Conservation (phyloP, 1,140 invertebrate species). For the Heliconius melpomene region DNA sequence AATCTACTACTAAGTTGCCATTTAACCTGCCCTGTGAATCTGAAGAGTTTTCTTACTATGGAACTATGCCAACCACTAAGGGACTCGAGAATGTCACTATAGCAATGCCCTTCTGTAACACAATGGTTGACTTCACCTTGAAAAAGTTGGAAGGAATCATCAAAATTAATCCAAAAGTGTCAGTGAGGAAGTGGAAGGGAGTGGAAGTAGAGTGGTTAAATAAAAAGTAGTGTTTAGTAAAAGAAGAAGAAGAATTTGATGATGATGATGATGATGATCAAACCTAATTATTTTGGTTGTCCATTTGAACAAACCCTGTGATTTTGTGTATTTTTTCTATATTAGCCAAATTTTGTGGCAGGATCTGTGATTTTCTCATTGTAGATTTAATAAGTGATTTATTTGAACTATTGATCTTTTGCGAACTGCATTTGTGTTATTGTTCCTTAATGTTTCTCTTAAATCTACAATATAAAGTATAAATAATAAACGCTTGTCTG, state of each 20-base stretch:
- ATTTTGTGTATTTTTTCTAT: conserved; percentile 6
- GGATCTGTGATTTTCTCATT: conserved; percentile 9
- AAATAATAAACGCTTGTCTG: background rate
- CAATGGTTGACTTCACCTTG: conserved; percentile 48
- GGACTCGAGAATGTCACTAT: conserved; percentile 50
- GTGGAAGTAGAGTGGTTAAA: conserved; percentile 9
- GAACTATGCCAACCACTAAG: conserved; percentile 44
- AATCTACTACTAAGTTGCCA: conserved; percentile 67
- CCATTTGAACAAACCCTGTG: background rate
- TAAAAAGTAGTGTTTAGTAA: background rate
- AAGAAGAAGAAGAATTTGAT: background rate
- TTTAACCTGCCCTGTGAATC: conserved; percentile 25
- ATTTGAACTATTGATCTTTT: background rate
- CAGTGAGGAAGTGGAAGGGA: conserved; percentile 47
- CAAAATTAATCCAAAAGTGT: conserved; percentile 52
- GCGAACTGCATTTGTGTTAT: background rate
- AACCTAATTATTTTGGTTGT: background rate
- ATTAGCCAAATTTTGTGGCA: conserved; percentile 1
- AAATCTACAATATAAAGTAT: background rate
- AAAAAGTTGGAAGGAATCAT: conserved; percentile 56
- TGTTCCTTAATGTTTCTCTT: background rate
- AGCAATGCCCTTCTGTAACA: conserved; percentile 56
- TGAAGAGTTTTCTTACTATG: conserved; percentile 59
- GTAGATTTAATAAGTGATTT: background rate
- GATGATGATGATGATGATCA: background rate